Evolutionary conservation across 2,888 invertebrate genomes (phyloP), one percentile per base, ranked within the genome.

Genomic region (Clostera curtula): DNA sequence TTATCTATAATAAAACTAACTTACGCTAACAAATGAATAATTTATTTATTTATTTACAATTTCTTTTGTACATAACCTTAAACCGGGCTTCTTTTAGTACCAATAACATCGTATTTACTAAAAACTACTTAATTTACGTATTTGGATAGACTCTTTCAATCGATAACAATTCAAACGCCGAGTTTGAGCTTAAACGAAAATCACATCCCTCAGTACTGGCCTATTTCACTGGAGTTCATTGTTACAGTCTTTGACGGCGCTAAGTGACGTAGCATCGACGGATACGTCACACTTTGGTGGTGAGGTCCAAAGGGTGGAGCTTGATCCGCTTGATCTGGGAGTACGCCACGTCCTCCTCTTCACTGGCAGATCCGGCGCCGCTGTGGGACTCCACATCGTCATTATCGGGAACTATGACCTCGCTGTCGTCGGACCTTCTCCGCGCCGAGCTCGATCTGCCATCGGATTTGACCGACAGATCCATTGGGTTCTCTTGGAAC

Each of bases 401-500:
- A 26, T 77, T 56, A 29, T 83, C 83, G 2, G 67, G 74, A 3
- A 69, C 56, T 32, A 77, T 70, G 4, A 71, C 75, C 42, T 87
- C 87, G 43, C 86, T 87, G 43, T 80, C 82, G 27, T 79, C 79
- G 0, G 83, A 82, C 42, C 76, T 62, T 47, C 82, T 68, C 31
- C 85, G 61, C 25, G 80, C 82, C 0, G 86, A 77, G 46, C 83
- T 83, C 12, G 77, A 82, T 32, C 87, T 79, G 20, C 89, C 90
- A 11, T 85, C 85, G 1, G 89, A 86, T 53, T 90, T 91, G 76
- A 93, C 90, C 17, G 93, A 93, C 39, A 93, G 70, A 59, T 93
- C 93, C 64, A 93, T 93, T 1, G 93, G 93, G 56, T 90, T 89
- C 42, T 93, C 92, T 58, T 93, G 92, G 0, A 87, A 42, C 0